Base-by-base conservation (phyloP, 2,797 vertebrate species). In the Hapalemur alaotrensis region DNA sequence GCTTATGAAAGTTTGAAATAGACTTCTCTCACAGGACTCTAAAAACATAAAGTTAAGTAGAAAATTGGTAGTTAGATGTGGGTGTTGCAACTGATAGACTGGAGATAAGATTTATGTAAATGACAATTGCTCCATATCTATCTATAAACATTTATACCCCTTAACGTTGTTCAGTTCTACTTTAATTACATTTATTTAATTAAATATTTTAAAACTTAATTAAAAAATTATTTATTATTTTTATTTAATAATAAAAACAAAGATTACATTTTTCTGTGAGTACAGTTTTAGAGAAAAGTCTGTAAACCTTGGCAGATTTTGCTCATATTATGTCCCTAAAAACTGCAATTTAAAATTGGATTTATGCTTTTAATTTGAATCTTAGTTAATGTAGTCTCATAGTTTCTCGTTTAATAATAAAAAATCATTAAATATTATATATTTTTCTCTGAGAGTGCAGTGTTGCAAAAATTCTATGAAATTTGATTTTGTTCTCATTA, bases 311-410 rank as follows among this genome's bases (percentile, higher is more conserved):
- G 32, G 18, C 35, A 91, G 5, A 3, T 48, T 88, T 91, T 63
- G 22, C 79, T 63, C 30, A 83, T 92, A n/a, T 91, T 81, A 20
- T 28, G 23, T 43, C 8, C 13, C 67, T 81, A 90, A 81, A 79
- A 91, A 61, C n/a, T 57, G 20, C 22, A 87, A 85, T 57, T 92
- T 93, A 89, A 32, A 73, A 78, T 85, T 72, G 41, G 48, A 95
- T 81, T 94, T 95, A 93, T 69, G 78, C 7, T 86, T 94, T 91
- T 69, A 95, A 90, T 92, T 93, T 95, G 30, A 95, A 82, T 93
- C 43, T 78, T 84, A 59, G 17, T 22, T 79, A 84, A 88, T 96
- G 15, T 65, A n/a, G 59, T 91, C 78, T 69, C 11, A 63, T 65
- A 65, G 35, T 41, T 95, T 91, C 35, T 81, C 75, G 2, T 69